A percentile compares a stretch with the other conserved stretches of the same genome.
Conservation (phyloP, 2,888 invertebrate genomes). For the Halocaridina rubra region DNA sequence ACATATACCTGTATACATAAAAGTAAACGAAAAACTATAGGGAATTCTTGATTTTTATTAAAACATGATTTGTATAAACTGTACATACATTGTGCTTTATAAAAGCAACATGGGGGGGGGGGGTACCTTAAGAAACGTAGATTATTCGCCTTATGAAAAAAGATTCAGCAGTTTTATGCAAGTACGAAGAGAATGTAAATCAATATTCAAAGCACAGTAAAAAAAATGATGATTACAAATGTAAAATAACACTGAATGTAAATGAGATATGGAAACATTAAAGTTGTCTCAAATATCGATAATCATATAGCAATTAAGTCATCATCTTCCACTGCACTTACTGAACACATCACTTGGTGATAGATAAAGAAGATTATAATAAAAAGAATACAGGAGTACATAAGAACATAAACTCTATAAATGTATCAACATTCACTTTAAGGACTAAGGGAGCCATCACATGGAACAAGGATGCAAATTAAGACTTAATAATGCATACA, state of each 20-base stretch:
- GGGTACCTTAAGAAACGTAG: too few relatives aligned
- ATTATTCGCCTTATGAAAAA: background rate
- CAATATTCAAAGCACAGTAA: background rate
- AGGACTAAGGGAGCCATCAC: background rate
- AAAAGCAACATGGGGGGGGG: constrained; percentile 41
- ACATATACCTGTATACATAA: too few relatives aligned
- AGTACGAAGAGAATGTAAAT: background rate
- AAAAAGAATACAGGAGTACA: background rate
- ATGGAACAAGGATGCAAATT: constrained; percentile 3
- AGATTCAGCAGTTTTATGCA: constrained; percentile 26
- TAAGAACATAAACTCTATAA: background rate
- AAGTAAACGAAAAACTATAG: background rate
- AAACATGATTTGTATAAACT: constrained; percentile 47
- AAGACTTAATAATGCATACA: constrained; percentile 47
- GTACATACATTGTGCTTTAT: constrained; percentile 50
- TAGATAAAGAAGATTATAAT: background rate
- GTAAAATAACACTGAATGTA: too few relatives aligned
- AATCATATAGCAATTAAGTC: too few relatives aligned
- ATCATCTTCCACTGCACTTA: background rate
- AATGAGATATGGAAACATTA: too few relatives aligned
- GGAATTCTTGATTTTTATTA: constrained; percentile 29
- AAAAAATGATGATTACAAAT: background rate
- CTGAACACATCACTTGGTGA: constrained; percentile 24
- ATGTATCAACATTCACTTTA: background rate
- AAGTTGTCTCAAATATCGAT: too few relatives aligned